A percentile compares a stretch with the other conserved stretches of the same genome.
phyloP scores from a whole-genome alignment of 2,797 vertebrate genomes.

The Pseudotriccus pelzelni region DNA sequence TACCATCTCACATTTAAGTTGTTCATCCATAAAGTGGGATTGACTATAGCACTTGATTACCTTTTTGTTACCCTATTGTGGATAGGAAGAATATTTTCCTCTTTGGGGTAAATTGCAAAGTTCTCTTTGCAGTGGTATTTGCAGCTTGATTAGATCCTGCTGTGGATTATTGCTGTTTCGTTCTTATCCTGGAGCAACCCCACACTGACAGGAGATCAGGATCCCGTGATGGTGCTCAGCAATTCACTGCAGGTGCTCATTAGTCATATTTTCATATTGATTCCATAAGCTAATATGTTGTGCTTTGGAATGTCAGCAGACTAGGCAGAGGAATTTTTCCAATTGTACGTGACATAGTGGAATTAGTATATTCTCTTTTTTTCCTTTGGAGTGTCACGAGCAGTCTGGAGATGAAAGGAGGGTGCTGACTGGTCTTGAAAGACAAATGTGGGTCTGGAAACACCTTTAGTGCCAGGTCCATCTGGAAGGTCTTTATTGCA shows the following conservation, averaged over 20 bases:
- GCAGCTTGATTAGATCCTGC: neutral
- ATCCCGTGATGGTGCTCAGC: neutral
- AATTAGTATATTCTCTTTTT: neutral
- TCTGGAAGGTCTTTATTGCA: slow-evolving; percentile 7
- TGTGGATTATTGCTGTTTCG: neutral
- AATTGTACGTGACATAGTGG: neutral
- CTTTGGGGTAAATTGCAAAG: neutral
- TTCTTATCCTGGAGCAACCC: neutral
- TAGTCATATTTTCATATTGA: neutral
- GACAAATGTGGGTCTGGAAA: neutral
- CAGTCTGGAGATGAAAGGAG: slow-evolving; percentile 5
- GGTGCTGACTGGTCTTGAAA: neutral
- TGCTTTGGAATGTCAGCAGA: neutral
- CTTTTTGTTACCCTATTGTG: neutral
- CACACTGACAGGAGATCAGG: neutral
- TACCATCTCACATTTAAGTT: neutral
- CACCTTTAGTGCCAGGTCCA: neutral
- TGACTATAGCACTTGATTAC: neutral
- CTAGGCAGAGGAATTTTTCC: neutral
- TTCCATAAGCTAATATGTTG: neutral
- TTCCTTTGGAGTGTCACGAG: neutral
- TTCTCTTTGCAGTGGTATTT: neutral
- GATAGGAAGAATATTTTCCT: neutral
- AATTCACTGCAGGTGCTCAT: neutral
- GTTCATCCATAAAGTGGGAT: neutral